These are phyloP conservation scores for Apus apus DNA, from an alignment of 2,113 vertebrate genomes.

Conservation along the genomic window DNA sequence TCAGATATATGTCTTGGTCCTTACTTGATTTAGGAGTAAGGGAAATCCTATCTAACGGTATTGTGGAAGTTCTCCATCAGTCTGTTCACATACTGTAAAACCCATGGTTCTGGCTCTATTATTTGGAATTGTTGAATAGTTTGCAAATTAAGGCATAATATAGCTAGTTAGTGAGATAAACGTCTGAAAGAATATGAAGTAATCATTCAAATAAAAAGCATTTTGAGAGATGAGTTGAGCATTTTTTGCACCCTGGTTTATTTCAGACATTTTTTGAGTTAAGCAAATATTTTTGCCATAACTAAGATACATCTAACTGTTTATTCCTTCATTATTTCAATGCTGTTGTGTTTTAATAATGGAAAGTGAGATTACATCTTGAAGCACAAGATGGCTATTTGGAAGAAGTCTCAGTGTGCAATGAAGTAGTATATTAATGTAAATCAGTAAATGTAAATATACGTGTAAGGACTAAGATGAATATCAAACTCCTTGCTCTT, in stretches of 20 bases:
- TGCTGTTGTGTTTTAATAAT: background rate
- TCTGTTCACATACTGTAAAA: background rate
- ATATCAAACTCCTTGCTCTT: background rate
- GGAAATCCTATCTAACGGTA: background rate
- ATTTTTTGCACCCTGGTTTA: background rate
- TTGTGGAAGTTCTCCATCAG: background rate
- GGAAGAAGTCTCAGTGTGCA: conserved; percentile 1
- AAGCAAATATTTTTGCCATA: background rate
- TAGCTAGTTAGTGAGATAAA: background rate
- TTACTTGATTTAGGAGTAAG: background rate
- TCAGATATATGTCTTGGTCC: background rate
- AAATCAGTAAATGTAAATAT: background rate
- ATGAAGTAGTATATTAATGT: background rate
- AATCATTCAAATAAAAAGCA: background rate
- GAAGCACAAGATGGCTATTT: conserved; percentile 3
- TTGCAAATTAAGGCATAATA: background rate
- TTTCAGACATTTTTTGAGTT: background rate
- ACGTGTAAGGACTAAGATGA: background rate
- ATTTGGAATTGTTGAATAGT: background rate
- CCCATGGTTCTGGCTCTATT: background rate
- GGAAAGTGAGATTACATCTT: background rate
- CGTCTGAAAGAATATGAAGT: background rate
- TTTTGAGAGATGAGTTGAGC: background rate
- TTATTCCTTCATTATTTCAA: background rate
- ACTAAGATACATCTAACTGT: background rate